Evolutionary conservation across 2,888 invertebrate species (phyloP), one percentile per base, ranked within the genome.

Genomic region (Plebejus anna): DNA sequence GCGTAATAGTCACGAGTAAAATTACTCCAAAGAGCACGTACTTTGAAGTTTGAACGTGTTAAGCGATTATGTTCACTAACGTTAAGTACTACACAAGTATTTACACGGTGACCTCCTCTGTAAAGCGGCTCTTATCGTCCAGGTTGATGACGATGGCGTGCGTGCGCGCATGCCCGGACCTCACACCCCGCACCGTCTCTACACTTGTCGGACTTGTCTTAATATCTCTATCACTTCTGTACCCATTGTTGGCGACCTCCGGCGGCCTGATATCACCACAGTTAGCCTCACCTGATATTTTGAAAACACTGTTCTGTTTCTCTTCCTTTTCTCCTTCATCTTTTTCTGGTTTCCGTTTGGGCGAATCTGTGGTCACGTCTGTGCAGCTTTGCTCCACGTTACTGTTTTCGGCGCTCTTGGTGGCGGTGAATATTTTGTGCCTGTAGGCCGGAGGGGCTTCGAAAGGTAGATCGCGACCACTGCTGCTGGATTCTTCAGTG

Each of bases 91-190:
- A 16, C 22, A 22, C 22, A 16, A 55, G 55, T 55, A 72, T 81
- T 79, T 77, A 78, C 59, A 97, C 97, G 75, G 97, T 97, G 80
- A 97, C 96, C 88, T 97, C 97, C 88, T 97, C 97, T 71, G 97
- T 97, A 88, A 97, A 97, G 83, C 96, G 94, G 87, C 96, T 96
- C 84, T 97, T 97, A 89, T 97, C 97, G 85, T 97, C 97, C 83
- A 97, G 90, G 88, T 97, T 97, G 81, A 97, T 96, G 82, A 97
- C 96, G 83, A 97, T 96, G n/a, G 96, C 96, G 83, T 96, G 96
- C 79, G 96, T 96, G 84, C 95, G 94, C 16, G 96, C 96, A 82
- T 96, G 96, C 0, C 96, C 96, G 9, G 96, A 96, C 70, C 90
- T 84, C 0, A 93, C 90, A 77, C 90, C 91, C 79, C 85, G 87